A percentile compares a stretch with the other conserved stretches of the same genome.
These are phyloP conservation scores for Pelecanus crispus DNA, from an alignment of 2,113 vertebrate genomes.

Conservation along the genomic window DNA sequence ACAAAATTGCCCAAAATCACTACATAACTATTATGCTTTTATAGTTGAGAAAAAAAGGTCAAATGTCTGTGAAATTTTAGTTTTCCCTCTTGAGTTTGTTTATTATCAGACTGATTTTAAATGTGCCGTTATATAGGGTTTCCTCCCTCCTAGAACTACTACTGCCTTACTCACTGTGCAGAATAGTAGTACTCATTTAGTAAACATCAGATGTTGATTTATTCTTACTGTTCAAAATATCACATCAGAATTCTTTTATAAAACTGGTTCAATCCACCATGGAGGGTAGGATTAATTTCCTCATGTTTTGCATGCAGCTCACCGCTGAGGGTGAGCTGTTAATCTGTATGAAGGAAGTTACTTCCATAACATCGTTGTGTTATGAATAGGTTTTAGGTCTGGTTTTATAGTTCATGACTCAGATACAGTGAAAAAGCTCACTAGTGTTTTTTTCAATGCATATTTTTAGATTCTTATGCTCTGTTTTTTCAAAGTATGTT, in stretches of 20 bases:
- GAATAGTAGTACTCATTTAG: not conserved
- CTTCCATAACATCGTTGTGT: not conserved
- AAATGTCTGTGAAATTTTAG: not conserved
- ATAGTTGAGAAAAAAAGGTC: not conserved
- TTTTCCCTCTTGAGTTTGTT: not conserved
- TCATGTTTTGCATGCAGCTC: not conserved
- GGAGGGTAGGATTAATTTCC: not conserved
- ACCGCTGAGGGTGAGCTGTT: not conserved
- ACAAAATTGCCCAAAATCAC: not conserved
- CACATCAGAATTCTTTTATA: not conserved
- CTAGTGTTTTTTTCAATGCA: not conserved
- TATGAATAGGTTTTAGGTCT: not conserved
- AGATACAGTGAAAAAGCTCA: not conserved
- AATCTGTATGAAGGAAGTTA: not conserved
- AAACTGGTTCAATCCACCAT: not conserved
- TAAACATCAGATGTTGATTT: not conserved
- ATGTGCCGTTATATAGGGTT: not conserved
- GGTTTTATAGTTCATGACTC: not conserved
- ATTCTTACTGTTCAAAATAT: not conserved
- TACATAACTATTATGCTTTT: not conserved
- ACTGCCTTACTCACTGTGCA: not conserved
- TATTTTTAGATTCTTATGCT: not conserved
- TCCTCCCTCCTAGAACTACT: not conserved
- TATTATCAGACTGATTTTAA: not conserved
- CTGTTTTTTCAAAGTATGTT: not conserved